phyloP scores from a whole-genome alignment of 2,888 invertebrate genomes.

The Bombylius discolor region DNA sequence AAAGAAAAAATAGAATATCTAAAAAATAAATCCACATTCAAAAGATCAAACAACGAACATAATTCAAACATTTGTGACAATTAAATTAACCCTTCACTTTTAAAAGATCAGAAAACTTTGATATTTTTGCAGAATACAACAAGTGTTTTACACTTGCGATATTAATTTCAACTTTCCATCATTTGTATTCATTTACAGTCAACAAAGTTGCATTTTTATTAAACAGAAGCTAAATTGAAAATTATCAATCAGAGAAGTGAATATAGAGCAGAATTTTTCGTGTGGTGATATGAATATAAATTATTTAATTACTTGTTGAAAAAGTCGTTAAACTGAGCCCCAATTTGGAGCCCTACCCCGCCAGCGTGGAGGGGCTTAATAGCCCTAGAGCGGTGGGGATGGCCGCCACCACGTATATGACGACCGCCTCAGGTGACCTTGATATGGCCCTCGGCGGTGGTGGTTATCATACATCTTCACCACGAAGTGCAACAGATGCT shows the following conservation, averaged over 20 bases:
- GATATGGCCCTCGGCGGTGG: conserved; percentile 61
- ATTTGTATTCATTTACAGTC: no score
- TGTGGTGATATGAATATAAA: conserved; percentile 36
- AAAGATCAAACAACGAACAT: no score
- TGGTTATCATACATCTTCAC: conserved; percentile 67
- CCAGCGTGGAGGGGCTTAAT: conserved; percentile 41
- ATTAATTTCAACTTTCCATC: no score
- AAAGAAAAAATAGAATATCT: no score
- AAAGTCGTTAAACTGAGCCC: conserved; percentile 40
- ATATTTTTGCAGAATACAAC: no score
- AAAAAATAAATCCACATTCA: no score
- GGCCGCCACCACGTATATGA: conserved; percentile 94
- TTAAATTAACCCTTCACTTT: no score
- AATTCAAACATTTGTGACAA: no score
- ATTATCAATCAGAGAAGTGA: neutral
- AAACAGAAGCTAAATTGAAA: neutral
- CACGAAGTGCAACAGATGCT: conserved; percentile 72
- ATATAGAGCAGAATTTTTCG: neutral
- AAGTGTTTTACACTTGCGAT: no score
- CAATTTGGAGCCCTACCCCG: conserved; percentile 41
- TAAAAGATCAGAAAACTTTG: no score
- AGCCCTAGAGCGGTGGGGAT: conserved; percentile 65
- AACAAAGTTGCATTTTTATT: no score
- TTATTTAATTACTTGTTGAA: conserved; percentile 26
- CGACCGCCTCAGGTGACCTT: conserved; percentile 73